Evolutionary conservation across 2,113 vertebrate genomes (phyloP).

Genomic region (Bos javanicus): DNA sequence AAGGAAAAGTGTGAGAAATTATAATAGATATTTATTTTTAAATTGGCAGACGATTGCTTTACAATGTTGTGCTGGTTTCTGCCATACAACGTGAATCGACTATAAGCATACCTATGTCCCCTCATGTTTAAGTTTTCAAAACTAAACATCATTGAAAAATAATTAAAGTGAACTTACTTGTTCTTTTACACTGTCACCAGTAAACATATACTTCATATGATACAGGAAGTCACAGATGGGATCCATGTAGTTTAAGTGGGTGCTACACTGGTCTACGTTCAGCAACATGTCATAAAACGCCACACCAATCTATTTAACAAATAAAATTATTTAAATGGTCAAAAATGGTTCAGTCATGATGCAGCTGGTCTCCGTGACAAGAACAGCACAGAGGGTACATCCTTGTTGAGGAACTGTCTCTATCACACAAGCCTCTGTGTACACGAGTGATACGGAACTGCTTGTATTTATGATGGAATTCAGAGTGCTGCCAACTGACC

Average conservation of each 20-base stretch:
- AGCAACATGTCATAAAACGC: slow-evolving; percentile 99
- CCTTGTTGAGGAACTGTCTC: background rate
- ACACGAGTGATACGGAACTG: accelerated
- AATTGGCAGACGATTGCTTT: background rate
- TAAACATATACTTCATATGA: slow-evolving; percentile 99
- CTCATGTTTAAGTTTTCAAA: background rate
- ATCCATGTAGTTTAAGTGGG: slow-evolving; percentile 95
- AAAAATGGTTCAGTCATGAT: background rate
- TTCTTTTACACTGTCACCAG: slow-evolving; percentile 98
- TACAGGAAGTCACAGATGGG: slow-evolving; percentile 99
- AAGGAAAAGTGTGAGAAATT: background rate
- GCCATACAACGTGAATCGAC: background rate
- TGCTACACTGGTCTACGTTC: slow-evolving; percentile 92
- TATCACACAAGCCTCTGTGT: background rate
- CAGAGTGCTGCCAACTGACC: background rate
- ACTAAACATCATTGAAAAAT: background rate
- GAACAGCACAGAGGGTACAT: background rate
- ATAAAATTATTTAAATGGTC: background rate
- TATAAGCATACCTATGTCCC: background rate
- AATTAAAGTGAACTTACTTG: slow-evolving; percentile 84
- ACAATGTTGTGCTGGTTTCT: background rate
- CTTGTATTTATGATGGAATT: background rate
- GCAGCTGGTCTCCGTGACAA: background rate
- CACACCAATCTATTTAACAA: slow-evolving; percentile 90
- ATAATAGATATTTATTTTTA: background rate